Evolutionary conservation across 2,113 vertebrate species (phyloP).

Genomic region (Pogona vitticeps): DNA sequence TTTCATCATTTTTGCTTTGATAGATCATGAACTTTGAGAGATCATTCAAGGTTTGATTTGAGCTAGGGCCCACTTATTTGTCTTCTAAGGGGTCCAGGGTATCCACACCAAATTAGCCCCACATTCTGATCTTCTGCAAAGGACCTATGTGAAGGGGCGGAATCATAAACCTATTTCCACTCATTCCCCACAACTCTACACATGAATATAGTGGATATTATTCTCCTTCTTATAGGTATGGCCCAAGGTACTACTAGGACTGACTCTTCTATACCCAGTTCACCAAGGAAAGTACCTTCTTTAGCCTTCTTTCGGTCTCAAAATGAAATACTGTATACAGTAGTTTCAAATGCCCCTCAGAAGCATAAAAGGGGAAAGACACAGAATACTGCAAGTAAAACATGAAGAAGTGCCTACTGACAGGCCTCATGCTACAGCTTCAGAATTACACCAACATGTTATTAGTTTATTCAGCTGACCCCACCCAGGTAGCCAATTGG

Average conservation of each 20-base stretch:
- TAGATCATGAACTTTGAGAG: too few species aligned
- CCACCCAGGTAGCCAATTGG: too few species aligned
- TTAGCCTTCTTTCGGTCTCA: background rate
- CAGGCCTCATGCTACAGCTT: background rate
- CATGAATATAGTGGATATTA: background rate
- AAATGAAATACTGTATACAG: background rate
- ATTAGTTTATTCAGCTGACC: too few species aligned
- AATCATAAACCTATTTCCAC: too few species aligned
- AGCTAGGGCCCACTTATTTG: too few species aligned
- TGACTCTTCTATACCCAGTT: background rate
- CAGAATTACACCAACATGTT: background rate
- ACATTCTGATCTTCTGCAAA: too few species aligned
- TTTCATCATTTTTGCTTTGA: too few species aligned
- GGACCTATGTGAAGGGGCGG: too few species aligned
- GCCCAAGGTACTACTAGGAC: background rate
- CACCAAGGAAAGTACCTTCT: conserved; percentile 6
- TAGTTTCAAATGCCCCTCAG: conserved; percentile 29
- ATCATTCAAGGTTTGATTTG: too few species aligned
- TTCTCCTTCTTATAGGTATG: background rate
- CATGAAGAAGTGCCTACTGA: conserved; percentile 24
- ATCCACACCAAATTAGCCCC: too few species aligned
- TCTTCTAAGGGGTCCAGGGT: too few species aligned
- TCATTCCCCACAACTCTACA: too few species aligned
- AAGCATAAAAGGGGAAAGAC: conserved; percentile 25
- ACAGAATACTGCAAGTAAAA: conserved; percentile 41